Base-by-base conservation (phyloP, 1,140 invertebrate species). In the Phymastichus coffea region DNA sequence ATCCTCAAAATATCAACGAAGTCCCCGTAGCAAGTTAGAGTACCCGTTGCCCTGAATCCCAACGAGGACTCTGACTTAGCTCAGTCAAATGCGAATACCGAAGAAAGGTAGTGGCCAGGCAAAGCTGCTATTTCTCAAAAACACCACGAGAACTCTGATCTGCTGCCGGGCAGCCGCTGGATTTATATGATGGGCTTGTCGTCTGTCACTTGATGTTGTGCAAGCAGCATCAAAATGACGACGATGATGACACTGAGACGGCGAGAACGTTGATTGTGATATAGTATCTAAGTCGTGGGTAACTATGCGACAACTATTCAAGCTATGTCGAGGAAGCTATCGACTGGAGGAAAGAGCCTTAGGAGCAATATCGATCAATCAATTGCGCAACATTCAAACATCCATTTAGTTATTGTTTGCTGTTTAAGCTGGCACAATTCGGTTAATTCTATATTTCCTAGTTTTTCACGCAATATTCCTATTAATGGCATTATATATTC, bases 1-100 rank as follows among this genome's bases (percentile, higher is more conserved):
- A 59, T 58, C 26, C 22, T 20, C 25, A 58, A 55, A 43, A 26
- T 23, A 51, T 43, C 43, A 37, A n/a, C 20, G 4, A 53, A 44
- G 28, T 43, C 38, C n/a, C n/a, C n/a, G n/a, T n/a, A n/a, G n/a
- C n/a, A n/a, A 53, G 49, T 47, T 12, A 23, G 49, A 53, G 28
- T 43, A 46, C 49, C 15, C 22, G 47, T 58, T 12, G 10, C 26
- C 17, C 4, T 22, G 37, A 41, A 30, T 28, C 26, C 25, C 47
- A 33, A 53, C 49, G 49, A 59, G 30, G 19, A 59, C 33, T 59
- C 30, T 20, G 41, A 38, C n/a, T 59, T 17, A 38, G 30, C 43
- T n/a, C n/a, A n/a, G n/a, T n/a, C n/a, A n/a, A n/a, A n/a, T 14
- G 40, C 25, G 12, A 38, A 41, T 7, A 23, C 15, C 20, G 17